Base-by-base conservation (phyloP, 2,888 invertebrate genomes). In the Aelia acuminata region DNA sequence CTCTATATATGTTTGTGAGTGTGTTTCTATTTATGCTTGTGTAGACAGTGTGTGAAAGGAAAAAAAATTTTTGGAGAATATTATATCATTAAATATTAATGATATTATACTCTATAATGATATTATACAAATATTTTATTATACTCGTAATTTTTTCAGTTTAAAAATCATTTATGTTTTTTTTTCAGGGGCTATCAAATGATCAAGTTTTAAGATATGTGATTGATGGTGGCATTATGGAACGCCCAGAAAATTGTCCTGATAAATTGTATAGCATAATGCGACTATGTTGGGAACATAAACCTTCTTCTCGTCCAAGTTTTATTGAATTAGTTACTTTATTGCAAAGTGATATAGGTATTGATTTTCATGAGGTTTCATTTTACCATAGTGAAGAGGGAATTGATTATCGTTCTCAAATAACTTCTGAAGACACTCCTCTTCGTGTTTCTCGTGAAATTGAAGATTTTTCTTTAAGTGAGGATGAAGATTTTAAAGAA, bases 231-330 rank as follows among this genome's bases (percentile, higher is more conserved):
- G 96, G 97, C 88, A 96, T 97, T 84, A 98, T 99, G 98, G 97
- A 98, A 92, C 95, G 96, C 89, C 99, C 99, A 0, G 97, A 97
- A 92, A 97, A 98, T 92, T 99, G 99, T 93, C 98, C 99, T 1
- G 97, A 97, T 91, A 95, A 96, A 91, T 93, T 99, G 92, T 98
- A 97, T 93, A 94, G 95, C 90, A 93, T 99, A 90, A 99, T 99
- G 99, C 94, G 95, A 90, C 94, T 94, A 90, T 99, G 98, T 92
- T 99, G 99, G 99, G 94, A 96, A 91, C 96, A 96, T 92, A 95
- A 96, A 91, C 95, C 97, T 0, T 93, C 94, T 53, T 93, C 94
- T 87, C 94, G 99, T 89, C 99, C 99, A 47, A 94, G 95, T 88
- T 99, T 99, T 93, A 94, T 97, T 91, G 95, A 95, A 90, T 95